Percentiles rank a stretch among this genome's conserved stretches.
Conservation (phyloP, 2,888 invertebrate genomes). For the Hetaerina titia region DNA sequence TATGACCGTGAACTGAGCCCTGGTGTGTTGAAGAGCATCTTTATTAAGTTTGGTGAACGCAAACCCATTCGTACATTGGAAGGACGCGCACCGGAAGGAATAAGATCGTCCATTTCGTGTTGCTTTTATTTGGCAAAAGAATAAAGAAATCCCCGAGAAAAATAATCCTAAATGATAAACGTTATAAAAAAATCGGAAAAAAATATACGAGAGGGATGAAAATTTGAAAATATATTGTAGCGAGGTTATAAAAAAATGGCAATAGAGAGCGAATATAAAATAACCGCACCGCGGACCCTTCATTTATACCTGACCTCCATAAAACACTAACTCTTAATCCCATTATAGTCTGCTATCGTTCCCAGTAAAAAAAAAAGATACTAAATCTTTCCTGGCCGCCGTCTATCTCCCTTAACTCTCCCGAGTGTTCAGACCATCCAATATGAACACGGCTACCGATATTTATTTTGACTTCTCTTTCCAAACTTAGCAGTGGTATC, state of each 20-base stretch:
- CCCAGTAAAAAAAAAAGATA: not conserved
- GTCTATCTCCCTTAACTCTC: not conserved
- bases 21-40: too few species aligned
- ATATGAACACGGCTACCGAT: not conserved
- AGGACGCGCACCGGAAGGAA: too few species aligned
- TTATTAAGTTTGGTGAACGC: too few species aligned
- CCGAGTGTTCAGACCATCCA: not conserved
- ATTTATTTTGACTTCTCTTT: not conserved
- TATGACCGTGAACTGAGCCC: too few species aligned
- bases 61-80: too few species aligned
- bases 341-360: not conserved
- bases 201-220: not conserved
- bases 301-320: not conserved
- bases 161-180: not conserved
- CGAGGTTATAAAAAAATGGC: not conserved
- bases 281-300: not conserved
- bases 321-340: slow-evolving; percentile 20
- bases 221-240: not conserved
- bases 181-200: not conserved
- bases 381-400: not conserved
- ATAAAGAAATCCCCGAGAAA: not conserved
- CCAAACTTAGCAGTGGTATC: not conserved
- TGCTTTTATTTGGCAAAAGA: not conserved
- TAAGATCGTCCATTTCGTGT: too few species aligned
- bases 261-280: not conserved